Evolutionary conservation across 23 tunicate genomes (phyloP), one percentile per base, ranked within the genome.

Genomic region (Aplidium turbinatum): DNA sequence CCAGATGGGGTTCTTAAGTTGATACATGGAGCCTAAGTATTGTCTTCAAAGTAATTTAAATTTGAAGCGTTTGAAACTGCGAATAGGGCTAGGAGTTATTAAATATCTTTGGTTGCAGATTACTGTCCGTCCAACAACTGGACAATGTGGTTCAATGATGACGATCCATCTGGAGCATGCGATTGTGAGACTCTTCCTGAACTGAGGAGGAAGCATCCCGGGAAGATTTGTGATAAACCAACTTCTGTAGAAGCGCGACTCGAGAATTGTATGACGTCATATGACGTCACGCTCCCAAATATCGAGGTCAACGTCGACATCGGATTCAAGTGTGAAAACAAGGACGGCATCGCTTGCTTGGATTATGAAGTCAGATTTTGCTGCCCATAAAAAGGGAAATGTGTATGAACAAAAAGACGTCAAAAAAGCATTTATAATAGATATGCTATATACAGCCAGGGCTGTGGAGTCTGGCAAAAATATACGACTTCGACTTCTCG

Each of bases 101-200:
- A 9, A 42, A 9, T 42, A 42, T 42, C 13, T 42, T 42, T 42
- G 16, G 50, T 9, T 16, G 50, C 50, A 16, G 50, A 18, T 11
- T 20, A 11, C 24, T 55, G 62, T 21, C 23, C 20, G 6, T 19
- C 25, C 25, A 55, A 55, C 24, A 18, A 55, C 62, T 55, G 62
- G 62, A 55, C 62, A 6, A 18, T 11, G n/a, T 55, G 62, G 62
- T 55, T 18, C 62, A 21, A 55, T 20, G 7, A 22, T 11, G 62
- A 55, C 62, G 27, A 55, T 55, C 62, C 62, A 11, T 55, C 62
- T 18, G 62, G 62, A 19, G 7, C 62, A 22, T 55, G 62, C 24
- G 62, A 55, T 21, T 55, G 62, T 21, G 62, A 55, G 24, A 55
- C 62, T 55, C 24, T 55, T 18, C 22, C 25, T 6, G 23, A 55